A percentile compares a stretch with the other conserved stretches of the same genome.
Conservation (phyloP, 2,113 vertebrate genomes). For the Pionites leucogaster region DNA sequence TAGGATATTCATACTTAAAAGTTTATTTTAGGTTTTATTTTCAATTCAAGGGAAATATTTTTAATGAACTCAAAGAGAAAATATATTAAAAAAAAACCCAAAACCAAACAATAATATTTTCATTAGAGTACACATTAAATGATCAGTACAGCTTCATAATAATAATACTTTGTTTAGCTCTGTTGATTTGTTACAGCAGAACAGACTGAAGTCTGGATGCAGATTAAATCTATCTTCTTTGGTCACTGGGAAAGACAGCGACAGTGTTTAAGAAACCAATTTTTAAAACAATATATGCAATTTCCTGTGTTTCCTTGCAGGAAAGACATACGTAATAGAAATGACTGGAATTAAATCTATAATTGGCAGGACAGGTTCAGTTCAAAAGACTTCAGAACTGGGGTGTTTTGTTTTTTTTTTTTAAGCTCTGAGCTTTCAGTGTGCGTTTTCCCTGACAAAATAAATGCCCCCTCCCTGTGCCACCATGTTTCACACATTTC, state of each 20-base stretch:
- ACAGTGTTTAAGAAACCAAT: not conserved
- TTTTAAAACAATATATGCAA: not conserved
- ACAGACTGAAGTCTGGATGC: not conserved
- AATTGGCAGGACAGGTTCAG: not conserved
- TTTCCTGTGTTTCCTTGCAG: conserved; percentile 8
- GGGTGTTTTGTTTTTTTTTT: not conserved
- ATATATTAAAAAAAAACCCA: not conserved
- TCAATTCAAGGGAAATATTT: not conserved
- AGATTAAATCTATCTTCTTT: not conserved
- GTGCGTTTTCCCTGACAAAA: not conserved
- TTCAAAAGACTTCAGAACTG: not conserved
- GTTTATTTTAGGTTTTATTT: not conserved
- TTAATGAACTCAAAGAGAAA: not conserved
- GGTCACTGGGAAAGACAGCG: not conserved
- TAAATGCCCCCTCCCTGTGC: not conserved
- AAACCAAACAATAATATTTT: not conserved
- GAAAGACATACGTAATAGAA: conserved; percentile 12
- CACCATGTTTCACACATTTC: not conserved
- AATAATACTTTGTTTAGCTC: not conserved
- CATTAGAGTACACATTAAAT: not conserved
- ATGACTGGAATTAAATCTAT: not conserved
- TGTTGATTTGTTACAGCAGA: not conserved
- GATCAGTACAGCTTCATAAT: not conserved
- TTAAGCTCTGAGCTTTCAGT: not conserved
- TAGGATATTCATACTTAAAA: not conserved